These are phyloP conservation scores for Brotula barbata DNA, from an alignment of 2,797 vertebrate genomes.

Conservation along the genomic window DNA sequence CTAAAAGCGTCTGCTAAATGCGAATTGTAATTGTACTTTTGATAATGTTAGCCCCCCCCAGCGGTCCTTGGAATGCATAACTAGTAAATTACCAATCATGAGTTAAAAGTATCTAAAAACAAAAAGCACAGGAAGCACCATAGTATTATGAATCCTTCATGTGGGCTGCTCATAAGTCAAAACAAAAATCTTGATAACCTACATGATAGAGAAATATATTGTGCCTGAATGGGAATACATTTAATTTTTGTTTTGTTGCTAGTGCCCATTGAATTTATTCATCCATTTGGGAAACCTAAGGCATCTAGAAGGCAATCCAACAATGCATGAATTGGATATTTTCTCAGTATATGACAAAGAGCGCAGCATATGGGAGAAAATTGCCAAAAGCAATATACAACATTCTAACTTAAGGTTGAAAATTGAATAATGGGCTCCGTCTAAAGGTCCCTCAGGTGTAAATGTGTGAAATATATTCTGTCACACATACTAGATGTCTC, in stretches of 20 bases:
- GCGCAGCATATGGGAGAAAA: slow-evolving; percentile 14
- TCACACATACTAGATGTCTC: too few relatives aligned
- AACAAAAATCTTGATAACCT: neutral
- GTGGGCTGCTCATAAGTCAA: too few relatives aligned
- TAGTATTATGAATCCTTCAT: too few relatives aligned
- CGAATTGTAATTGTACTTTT: too few relatives aligned
- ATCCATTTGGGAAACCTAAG: neutral
- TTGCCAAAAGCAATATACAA: neutral
- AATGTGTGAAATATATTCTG: too few relatives aligned
- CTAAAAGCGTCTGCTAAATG: too few relatives aligned
- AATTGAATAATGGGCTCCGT: slow-evolving; percentile 23
- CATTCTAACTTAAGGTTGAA: slow-evolving; percentile 17
- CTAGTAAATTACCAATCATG: too few relatives aligned
- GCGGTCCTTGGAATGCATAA: too few relatives aligned
- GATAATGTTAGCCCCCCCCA: too few relatives aligned
- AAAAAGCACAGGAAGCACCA: too few relatives aligned
- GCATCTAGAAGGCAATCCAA: neutral
- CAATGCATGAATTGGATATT: neutral
- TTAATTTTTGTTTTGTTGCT: neutral
- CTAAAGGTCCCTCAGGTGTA: slow-evolving; percentile 37
- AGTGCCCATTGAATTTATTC: neutral
- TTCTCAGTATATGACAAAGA: neutral
- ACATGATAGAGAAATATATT: neutral
- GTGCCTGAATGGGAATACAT: neutral
- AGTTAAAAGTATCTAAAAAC: too few relatives aligned